phyloP scores from a whole-genome alignment of 1,140 invertebrate genomes.

The Schmidtea mediterranea region DNA sequence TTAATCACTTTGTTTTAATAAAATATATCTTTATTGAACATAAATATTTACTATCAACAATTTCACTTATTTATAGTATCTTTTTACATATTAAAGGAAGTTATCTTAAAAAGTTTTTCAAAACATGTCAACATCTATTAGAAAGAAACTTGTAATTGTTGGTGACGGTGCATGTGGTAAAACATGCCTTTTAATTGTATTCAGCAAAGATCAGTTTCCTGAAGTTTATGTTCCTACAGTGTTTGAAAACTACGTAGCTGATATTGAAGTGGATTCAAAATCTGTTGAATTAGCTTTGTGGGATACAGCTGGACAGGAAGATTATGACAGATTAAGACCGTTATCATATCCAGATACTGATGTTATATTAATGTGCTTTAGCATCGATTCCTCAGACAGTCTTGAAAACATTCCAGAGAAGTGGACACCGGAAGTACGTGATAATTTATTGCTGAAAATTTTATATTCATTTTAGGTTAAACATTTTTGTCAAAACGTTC shows the following conservation, averaged over 20 bases:
- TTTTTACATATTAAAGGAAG: no score
- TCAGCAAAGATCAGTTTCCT: slow-evolving; percentile 92
- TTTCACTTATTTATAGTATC: no score
- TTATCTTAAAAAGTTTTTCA: no score
- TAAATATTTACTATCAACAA: no score
- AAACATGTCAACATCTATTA: background rate
- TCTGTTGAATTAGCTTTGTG: slow-evolving; percentile 5
- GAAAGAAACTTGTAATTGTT: slow-evolving; percentile 95
- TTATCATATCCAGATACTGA: slow-evolving; percentile 85
- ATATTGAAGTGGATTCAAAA: slow-evolving; percentile 59
- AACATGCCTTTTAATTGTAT: slow-evolving; percentile 84
- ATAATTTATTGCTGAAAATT: no score
- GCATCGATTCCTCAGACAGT: slow-evolving; percentile 15
- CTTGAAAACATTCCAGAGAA: slow-evolving; percentile 24
- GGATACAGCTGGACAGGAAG: slow-evolving; percentile 34
- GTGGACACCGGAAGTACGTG: slow-evolving; percentile 28
- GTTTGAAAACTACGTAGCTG: slow-evolving; percentile 92
- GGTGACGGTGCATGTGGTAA: slow-evolving; percentile 96
- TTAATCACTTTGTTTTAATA: no score
- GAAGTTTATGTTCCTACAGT: slow-evolving; percentile 94
- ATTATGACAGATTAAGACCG: slow-evolving; percentile 70
- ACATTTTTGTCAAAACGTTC: slow-evolving; percentile 26
- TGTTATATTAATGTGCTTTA: slow-evolving; percentile 10
- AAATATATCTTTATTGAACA: no score
- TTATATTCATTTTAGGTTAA: no score